These are phyloP conservation scores for Cynocephalus volans DNA, from an alignment of 2,113 vertebrate genomes.

Conservation along the genomic window DNA sequence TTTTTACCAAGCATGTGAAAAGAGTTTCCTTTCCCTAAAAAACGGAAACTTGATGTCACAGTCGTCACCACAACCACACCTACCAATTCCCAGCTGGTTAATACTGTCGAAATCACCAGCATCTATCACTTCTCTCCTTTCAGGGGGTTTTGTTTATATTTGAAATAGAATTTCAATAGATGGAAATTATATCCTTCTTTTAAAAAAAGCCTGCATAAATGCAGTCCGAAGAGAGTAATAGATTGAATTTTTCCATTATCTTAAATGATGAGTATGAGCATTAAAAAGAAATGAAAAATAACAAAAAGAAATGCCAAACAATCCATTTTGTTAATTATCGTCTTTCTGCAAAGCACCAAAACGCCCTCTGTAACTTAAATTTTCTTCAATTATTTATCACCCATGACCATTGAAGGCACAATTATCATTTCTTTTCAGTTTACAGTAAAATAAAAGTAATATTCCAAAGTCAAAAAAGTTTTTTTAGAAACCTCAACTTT, in stretches of 20 bases:
- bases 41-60: rapidly evolving
- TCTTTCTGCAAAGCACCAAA: not conserved
- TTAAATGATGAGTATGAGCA: not conserved
- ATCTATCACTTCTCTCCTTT: not conserved
- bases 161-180: not conserved
- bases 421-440: slow-evolving; percentile 3
- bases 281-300: not conserved
- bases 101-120: not conserved
- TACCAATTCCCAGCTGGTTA: no score
- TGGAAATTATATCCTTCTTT: not conserved
- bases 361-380: not conserved
- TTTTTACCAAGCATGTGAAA: no score
- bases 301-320: not conserved
- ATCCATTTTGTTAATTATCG: not conserved
- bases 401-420: not conserved
- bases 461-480: not conserved
- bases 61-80: not conserved
- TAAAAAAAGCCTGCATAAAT: not conserved
- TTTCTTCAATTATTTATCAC: slow-evolving; percentile 31
- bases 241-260: not conserved
- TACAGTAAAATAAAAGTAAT: not conserved
- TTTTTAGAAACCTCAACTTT: not conserved
- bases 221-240: not conserved
- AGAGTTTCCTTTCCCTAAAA: not conserved
- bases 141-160: not conserved